These are phyloP conservation scores for Masnerella sp. DNA, from an alignment of 2,888 invertebrate species.

Conservation along the genomic window DNA sequence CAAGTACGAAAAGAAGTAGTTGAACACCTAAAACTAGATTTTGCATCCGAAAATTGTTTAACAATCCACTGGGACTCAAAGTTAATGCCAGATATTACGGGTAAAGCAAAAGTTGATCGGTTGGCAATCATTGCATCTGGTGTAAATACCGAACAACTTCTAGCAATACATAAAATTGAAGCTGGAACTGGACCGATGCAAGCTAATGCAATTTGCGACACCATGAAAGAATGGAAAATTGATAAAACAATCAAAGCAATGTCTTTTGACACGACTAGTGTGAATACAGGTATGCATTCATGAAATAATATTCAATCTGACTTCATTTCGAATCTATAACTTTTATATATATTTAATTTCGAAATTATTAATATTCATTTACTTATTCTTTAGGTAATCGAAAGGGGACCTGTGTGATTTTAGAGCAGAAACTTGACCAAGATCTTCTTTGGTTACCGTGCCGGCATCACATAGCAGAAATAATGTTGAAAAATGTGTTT, in stretches of 20 bases:
- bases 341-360: neutral
- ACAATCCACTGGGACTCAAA: slow-evolving; percentile 8
- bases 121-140: slow-evolving; percentile 11
- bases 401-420: slow-evolving; percentile 9
- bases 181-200: neutral
- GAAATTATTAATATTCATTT: neutral
- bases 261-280: slow-evolving; percentile 27
- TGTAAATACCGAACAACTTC: neutral
- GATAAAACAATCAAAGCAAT: slow-evolving; percentile 2
- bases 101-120: neutral
- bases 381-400: neutral
- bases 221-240: neutral
- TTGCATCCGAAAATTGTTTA: neutral
- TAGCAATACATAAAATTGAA: neutral
- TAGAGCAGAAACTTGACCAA: slow-evolving; percentile 6
- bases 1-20: too few species aligned
- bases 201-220: neutral
- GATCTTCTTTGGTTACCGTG: slow-evolving; percentile 4
- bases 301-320: neutral
- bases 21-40: neutral
- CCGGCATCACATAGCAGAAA: slow-evolving; percentile 10
- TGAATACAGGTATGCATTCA: slow-evolving; percentile 6
- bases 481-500: slow-evolving; percentile 10
- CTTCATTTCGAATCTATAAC: neutral
- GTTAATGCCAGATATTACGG: neutral